Evolutionary conservation across 2,797 vertebrate genomes (phyloP).

Genomic region (Antennarius maculatus): DNA sequence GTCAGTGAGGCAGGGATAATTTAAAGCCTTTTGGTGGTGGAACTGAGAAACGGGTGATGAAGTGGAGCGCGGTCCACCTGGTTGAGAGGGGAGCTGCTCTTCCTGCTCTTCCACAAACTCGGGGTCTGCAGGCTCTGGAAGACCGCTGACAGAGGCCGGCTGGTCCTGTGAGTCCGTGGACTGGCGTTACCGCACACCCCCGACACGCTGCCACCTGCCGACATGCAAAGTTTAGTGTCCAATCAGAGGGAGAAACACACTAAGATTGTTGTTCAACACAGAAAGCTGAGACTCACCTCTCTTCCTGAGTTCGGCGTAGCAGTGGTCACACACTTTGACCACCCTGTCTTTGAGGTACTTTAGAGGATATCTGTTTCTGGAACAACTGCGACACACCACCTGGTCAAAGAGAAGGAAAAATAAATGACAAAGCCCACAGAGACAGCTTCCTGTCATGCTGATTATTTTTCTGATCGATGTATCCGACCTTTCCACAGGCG

Average conservation of each 20-base stretch:
- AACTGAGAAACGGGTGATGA: not conserved
- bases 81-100: constrained; percentile 85
- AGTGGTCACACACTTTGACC: constrained; percentile 96
- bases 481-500: constrained; percentile 93
- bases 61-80: constrained; percentile 79
- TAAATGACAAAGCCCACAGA: not conserved
- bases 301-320: constrained; percentile 91
- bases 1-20: not conserved
- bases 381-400: constrained; percentile 96
- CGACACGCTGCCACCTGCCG: constrained; percentile 80
- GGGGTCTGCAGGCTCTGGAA: constrained; percentile 93
- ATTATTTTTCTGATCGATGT: not conserved
- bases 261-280: not conserved
- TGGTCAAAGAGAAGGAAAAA: constrained; percentile 59
- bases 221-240: constrained; percentile 6
- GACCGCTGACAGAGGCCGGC: constrained; percentile 91
- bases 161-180: constrained; percentile 84
- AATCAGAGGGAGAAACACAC: not conserved
- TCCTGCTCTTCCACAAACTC: constrained; percentile 92
- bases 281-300: constrained; percentile 77
- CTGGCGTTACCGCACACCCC: constrained; percentile 84
- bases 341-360: constrained; percentile 96
- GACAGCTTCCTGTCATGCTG: not conserved
- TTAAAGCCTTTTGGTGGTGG: too few species aligned
- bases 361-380: constrained; percentile 94